Evolutionary conservation across 2,797 vertebrate species (phyloP).

Genomic region (Astyanax mexicanus): DNA sequence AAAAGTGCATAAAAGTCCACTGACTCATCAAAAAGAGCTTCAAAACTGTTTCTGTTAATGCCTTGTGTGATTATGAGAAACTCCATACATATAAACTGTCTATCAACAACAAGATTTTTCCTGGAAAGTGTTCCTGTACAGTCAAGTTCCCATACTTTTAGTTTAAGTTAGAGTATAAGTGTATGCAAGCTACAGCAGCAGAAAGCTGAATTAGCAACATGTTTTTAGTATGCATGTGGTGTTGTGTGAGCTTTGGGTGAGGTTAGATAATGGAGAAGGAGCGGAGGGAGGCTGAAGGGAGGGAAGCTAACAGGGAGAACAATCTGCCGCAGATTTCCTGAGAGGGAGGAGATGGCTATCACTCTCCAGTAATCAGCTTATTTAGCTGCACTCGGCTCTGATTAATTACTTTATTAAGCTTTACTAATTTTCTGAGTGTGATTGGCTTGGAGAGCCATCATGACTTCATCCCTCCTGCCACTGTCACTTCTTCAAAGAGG

Average conservation of each 20-base stretch:
- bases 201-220: neutral
- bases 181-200: neutral
- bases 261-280: neutral
- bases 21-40: no score
- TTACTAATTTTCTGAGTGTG: slow-evolving; percentile 52
- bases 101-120: no score
- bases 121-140: no score
- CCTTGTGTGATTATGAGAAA: neutral
- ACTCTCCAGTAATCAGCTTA: slow-evolving; percentile 55
- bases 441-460: slow-evolving; percentile 45
- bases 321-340: slow-evolving; percentile 39
- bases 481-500: slow-evolving; percentile 35
- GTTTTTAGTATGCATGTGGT: neutral
- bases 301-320: slow-evolving; percentile 16
- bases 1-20: no score
- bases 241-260: slow-evolving; percentile 11
- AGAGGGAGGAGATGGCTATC: slow-evolving; percentile 44
- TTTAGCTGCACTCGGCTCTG: slow-evolving; percentile 47
- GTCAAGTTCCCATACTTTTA: no score
- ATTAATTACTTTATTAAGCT: slow-evolving; percentile 62
- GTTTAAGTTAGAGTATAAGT: no score
- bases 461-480: slow-evolving; percentile 25
- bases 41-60: no score
- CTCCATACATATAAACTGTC: no score
- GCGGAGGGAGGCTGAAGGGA: slow-evolving; percentile 17